Evolutionary conservation across 2,113 vertebrate genomes (phyloP), one percentile per base, ranked within the genome.

Genomic region (Cettia cetti): DNA sequence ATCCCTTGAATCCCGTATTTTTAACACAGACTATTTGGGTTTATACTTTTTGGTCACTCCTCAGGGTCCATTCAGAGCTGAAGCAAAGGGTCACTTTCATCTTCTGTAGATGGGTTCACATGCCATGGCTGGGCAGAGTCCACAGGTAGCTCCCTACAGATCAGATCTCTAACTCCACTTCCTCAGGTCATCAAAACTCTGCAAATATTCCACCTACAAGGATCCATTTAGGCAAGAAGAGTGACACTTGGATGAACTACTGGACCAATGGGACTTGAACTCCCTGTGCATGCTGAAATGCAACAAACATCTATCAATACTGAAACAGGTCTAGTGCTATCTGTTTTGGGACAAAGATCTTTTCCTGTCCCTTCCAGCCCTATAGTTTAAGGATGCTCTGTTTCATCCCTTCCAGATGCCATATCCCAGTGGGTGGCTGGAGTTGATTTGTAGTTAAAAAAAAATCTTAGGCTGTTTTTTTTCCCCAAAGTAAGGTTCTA

Each of bases 401-500:
- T 31, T 40, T 39, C 59, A 76, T 63, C 39, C 72, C 76, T 92
- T 94, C 76, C 65, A 59, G 65, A 86, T 82, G 50, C 81, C 35
- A 4, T 9, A 64, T 64, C 45, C 45, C 54, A 65, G 65, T 37
- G 54, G 37, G n/a, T 72, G 45, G 23, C 30, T 90, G 23, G 53
- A 90, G n/a, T 12, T 87, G 44, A 83, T 63, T 72, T 79, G 39
- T 40, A 15, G 39, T 80, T 88, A 59, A 66, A 78, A 96, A 78
- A 96, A 94, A 86, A 90, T 70, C 52, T 79, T 61, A 40, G 60
- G 33, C 33, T 60, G 33, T 40, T 61, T 69, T 86, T 56, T 56
- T 45, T 44, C 13, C 33, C 81, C 56, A 57, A 86, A 96, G 52
- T 89, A 86, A 92, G 44, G 15, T 31, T 97, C 65, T 94, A 93